Evolutionary conservation across 2,113 vertebrate species (phyloP), one percentile per base, ranked within the genome.

Genomic region (Gila orcuttii): DNA sequence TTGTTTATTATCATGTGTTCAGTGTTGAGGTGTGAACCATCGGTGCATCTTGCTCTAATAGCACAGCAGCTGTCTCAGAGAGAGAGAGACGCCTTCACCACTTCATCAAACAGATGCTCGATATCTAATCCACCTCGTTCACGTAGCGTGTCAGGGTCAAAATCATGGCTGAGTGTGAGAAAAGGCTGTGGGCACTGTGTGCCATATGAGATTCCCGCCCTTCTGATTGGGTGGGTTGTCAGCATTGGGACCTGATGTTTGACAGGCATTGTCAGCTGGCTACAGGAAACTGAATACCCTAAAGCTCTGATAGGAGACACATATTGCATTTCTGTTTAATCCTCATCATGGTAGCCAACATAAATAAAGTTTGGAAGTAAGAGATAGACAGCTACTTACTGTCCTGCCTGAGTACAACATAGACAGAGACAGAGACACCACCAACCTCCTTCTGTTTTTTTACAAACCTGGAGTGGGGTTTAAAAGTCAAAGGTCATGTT

Each of bases 51-150:
- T n/a, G 78, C 50, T 76, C 59, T 89, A 82, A 89, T 79, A 76
- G 79, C 42, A 52, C 66, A 79, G 64, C 86, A 87, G 83, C 82
- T 87, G 86, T 85, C 83, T 85, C 83, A 19, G 52, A 25, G 73
- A 42, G 42, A 83, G 55, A 83, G 79, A 64, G 77, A 86, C 50
- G 60, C 88, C 79, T 86, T 82, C 39, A 69, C 33, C 68, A 69
- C 74, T 85, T 82, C 79, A 78, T 79, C 47, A 82, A 64, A 87
- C 88, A 89, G 88, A 89, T 89, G 88, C 83, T 89, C 57, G 85
- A 89, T 87, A 39, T 87, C 31, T 85, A 86, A 82, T 74, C 83
- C 83, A 69, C 85, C 88, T 80, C 86, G 5, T 74, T 39, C 55
- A 60, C 77, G 33, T 89, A 82, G 75, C 74, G 68, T 84, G 47